Conservation (phyloP, 1,140 invertebrate species). For the Spodoptera litura region DNA sequence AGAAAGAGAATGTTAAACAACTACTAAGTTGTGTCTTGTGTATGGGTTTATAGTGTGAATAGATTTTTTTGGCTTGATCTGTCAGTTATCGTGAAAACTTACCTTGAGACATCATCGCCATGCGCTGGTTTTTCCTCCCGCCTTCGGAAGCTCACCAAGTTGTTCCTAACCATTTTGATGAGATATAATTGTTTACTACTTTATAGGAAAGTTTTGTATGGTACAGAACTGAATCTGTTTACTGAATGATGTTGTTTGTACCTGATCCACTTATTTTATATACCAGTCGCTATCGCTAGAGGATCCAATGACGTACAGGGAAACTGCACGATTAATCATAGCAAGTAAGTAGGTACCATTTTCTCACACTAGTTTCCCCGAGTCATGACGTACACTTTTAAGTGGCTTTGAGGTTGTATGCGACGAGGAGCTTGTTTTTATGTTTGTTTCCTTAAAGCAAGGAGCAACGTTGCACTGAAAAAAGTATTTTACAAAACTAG, state of each 20-base stretch:
- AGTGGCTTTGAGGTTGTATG: too few species aligned
- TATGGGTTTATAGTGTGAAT: too few species aligned
- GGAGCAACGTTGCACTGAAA: too few species aligned
- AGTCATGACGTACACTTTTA: too few species aligned
- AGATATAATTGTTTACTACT: slow-evolving; percentile 18
- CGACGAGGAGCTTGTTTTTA: too few species aligned
- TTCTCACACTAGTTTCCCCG: too few species aligned
- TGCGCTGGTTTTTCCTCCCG: slow-evolving; percentile 14
- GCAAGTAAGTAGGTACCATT: background rate
- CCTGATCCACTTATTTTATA: background rate
- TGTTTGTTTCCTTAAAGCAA: too few species aligned
- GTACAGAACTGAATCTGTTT: background rate
- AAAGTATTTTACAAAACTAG: too few species aligned
- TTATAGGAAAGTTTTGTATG: background rate
- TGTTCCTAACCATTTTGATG: slow-evolving; percentile 29
- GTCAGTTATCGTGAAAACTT: slow-evolving; percentile 18
- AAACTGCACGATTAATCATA: background rate
- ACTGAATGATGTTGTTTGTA: background rate
- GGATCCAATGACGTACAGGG: slow-evolving; percentile 8
- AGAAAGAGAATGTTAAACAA: too few species aligned
- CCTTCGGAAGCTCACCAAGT: slow-evolving; percentile 28
- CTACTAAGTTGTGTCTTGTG: too few species aligned
- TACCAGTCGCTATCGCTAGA: background rate
- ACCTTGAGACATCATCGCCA: background rate
- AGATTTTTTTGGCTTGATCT: background rate